Base-by-base conservation (phyloP, 2,888 invertebrate genomes). In the Tipula helvola region DNA sequence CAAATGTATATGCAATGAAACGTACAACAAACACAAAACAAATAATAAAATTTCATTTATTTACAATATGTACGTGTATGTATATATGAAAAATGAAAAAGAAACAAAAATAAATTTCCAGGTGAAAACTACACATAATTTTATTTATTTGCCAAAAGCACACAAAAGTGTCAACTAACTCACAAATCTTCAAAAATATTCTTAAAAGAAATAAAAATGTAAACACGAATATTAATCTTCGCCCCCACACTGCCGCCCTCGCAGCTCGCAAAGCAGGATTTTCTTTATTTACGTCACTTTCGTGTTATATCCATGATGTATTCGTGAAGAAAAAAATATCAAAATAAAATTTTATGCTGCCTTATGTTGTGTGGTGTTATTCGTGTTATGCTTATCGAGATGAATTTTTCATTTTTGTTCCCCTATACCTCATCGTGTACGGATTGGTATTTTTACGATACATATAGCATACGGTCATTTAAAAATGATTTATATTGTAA, bases 101-200 rank as follows among this genome's bases (percentile, higher is more conserved):
- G 7, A 7, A 39, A 52, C 5, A 52, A 52, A 28, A 28, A 28
- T 28, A 57, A 57, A 57, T 57, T 71, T 71, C 71, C 71, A 71
- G 71, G 71, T 71, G 71, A 71, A 71, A 71, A 71, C 71, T 71
- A 71, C 71, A 71, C 71, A 71, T 71, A 71, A 71, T 71, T 71
- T 71, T 71, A 71, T 71, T 71, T 71, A 71, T 71, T 71, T 71
- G 71, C 12, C 28, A 71, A 71, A 71, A 71, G 28, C 28, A 71
- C 71, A 71, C 18, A 71, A 71, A 71, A 71, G 71, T 71, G 71
- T 71, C 71, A 71, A 71, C 71, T 71, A 71, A 71, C 71, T 71
- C 71, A 71, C 71, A 71, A 71, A 71, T 71, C 71, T 18, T 71
- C 8, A 28, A 71, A 71, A 52, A 28, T 71, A 71, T 71, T 28